Conservation (phyloP, 2,113 vertebrate species). For the Chinchilla lanigera region DNA sequence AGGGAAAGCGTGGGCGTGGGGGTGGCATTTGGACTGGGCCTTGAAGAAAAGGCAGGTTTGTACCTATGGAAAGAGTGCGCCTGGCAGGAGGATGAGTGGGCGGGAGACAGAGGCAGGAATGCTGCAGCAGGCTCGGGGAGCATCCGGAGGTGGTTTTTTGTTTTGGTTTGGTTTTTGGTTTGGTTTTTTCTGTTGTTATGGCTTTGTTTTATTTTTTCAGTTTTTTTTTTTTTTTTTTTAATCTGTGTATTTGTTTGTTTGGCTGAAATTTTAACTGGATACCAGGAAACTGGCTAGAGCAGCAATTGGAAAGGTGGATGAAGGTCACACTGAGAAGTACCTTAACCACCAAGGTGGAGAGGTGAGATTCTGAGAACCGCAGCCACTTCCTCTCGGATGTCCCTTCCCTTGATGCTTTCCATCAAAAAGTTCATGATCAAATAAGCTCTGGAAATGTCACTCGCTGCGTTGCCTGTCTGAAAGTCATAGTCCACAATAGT, state of each 20-base stretch:
- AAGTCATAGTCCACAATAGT: not conserved
- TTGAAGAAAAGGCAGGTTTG: not conserved
- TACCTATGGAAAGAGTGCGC: not conserved
- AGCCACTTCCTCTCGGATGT: not conserved
- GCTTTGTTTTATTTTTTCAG: not conserved
- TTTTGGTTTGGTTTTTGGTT: not conserved
- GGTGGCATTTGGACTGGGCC: not conserved
- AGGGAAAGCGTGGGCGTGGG: not conserved
- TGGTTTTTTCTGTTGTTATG: not conserved
- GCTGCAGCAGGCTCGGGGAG: not conserved
- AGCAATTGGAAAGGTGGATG: not conserved
- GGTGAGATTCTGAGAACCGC: not conserved
- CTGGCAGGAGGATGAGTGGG: constrained; percentile 29
- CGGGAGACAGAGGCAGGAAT: not conserved
- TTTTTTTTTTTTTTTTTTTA: not conserved
- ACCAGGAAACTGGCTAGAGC: not conserved
- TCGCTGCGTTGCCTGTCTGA: not conserved
- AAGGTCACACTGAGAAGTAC: not conserved
- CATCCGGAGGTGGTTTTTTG: not conserved
- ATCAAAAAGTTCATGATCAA: not conserved
- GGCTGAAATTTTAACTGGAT: not conserved
- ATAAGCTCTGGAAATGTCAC: not conserved
- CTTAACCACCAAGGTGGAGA: not conserved
- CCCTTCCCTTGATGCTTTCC: not conserved
- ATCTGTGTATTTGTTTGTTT: not conserved